A percentile compares a stretch with the other conserved stretches of the same genome.
Conservation (phyloP, 2,113 vertebrate species). For the Galbula dea region DNA sequence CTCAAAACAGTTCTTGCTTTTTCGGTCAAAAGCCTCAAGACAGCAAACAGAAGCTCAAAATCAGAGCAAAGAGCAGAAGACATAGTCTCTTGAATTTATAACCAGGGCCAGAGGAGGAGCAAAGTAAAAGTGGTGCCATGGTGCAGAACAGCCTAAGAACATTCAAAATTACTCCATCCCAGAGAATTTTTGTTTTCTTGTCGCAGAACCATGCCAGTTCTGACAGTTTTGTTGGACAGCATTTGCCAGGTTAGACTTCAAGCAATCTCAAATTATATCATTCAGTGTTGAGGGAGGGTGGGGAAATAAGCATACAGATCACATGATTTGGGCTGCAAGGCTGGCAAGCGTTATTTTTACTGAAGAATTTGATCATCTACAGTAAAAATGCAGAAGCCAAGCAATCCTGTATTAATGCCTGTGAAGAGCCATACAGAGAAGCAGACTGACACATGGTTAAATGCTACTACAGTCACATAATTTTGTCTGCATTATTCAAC, state of each 20-base stretch:
- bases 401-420: neutral
- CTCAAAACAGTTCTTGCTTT: neutral
- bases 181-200: neutral
- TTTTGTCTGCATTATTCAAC: neutral
- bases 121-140: neutral
- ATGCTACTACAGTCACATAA: neutral
- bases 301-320: neutral
- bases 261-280: neutral
- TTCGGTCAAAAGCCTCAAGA: neutral
- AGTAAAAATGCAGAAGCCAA: fast-evolving
- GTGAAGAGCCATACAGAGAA: neutral
- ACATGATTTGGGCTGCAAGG: neutral
- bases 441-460: neutral
- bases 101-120: neutral
- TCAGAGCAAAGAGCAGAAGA: neutral
- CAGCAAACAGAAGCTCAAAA: neutral
- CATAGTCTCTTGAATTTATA: neutral
- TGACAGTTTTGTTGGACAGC: neutral
- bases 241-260: neutral
- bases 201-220: neutral
- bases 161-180: neutral
- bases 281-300: fast-evolving
- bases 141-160: neutral
- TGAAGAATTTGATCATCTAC: neutral
- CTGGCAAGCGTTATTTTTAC: neutral